A percentile compares a stretch with the other conserved stretches of the same genome.
phyloP scores from a whole-genome alignment of 2,888 invertebrate genomes.

The Caenorhabditis uteleia region DNA sequence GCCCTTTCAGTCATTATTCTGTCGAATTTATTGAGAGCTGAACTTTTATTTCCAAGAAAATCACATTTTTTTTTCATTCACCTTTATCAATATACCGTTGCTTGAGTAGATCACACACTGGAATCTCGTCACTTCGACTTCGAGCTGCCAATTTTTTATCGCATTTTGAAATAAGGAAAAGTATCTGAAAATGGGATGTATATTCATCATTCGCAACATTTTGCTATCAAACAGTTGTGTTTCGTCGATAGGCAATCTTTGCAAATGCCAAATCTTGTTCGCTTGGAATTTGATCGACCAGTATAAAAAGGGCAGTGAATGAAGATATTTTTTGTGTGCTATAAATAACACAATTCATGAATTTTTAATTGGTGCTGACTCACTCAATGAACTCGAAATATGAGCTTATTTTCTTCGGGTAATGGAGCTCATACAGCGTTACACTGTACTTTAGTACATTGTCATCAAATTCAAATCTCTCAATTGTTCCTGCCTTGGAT shows the following conservation, averaged over 20 bases:
- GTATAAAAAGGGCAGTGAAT: constrained; percentile 54
- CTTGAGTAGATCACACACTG: constrained; percentile 56
- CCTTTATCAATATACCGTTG: constrained; percentile 55
- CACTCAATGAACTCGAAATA: constrained; percentile 59
- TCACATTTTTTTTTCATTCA: too few relatives aligned
- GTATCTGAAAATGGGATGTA: constrained; percentile 21
- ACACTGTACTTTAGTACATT: constrained; percentile 50
- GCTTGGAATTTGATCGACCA: constrained; percentile 49
- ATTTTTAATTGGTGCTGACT: constrained; percentile 16
- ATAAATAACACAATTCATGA: constrained; percentile 2
- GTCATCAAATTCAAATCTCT: constrained; percentile 54
- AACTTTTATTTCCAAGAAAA: not conserved
- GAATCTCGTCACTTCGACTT: constrained; percentile 55
- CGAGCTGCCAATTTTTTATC: constrained; percentile 45
- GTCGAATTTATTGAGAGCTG: constrained; percentile 49
- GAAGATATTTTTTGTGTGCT: constrained; percentile 49
- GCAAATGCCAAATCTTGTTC: constrained; percentile 55
- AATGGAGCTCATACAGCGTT: constrained; percentile 52
- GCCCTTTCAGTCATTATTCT: constrained; percentile 39
- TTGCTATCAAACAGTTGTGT: constrained; percentile 22
- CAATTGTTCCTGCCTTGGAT: constrained; percentile 37
- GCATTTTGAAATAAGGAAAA: constrained; percentile 49
- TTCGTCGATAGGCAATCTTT: constrained; percentile 44
- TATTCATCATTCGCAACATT: not conserved
- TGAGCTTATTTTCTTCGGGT: constrained; percentile 51